These are phyloP conservation scores for Trichoplusia ni DNA, from an alignment of 1,140 invertebrate species.

Conservation along the genomic window DNA sequence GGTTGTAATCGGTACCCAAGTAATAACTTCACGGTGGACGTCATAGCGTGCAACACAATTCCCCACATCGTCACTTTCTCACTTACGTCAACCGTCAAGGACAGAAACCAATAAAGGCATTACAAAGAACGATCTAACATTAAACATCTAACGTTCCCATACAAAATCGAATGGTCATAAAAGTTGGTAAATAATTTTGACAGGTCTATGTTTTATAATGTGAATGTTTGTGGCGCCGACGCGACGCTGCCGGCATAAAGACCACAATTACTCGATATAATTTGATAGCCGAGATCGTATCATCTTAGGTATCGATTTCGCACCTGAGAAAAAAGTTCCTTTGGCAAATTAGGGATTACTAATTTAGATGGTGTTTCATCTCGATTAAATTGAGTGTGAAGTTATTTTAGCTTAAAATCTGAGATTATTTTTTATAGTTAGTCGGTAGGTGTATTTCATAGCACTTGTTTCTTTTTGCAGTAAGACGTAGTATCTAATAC, in stretches of 20 bases:
- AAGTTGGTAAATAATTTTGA: conserved; percentile 30
- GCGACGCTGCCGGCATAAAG: conserved; percentile 23
- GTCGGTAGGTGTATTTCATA: too few relatives aligned
- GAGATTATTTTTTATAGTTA: too few relatives aligned
- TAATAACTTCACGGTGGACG: conserved; percentile 8
- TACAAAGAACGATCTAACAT: conserved; percentile 25
- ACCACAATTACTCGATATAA: conserved; percentile 26
- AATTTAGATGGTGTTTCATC: neutral
- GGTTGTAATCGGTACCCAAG: neutral
- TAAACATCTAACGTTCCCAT: conserved; percentile 24
- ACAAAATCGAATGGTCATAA: conserved; percentile 26
- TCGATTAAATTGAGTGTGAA: too few relatives aligned
- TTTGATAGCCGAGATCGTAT: conserved; percentile 18
- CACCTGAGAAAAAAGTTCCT: conserved; percentile 8
- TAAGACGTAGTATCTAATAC: too few relatives aligned
- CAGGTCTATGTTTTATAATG: conserved; percentile 25
- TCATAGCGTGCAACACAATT: neutral
- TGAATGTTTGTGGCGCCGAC: conserved; percentile 35
- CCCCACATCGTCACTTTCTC: conserved; percentile 18
- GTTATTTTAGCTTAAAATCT: too few relatives aligned
- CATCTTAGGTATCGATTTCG: conserved; percentile 23
- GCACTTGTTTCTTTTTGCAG: too few relatives aligned
- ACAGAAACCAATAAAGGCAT: conserved; percentile 17
- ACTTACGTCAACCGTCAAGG: conserved; percentile 22
- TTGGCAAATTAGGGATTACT: conserved; percentile 13